phyloP scores from a whole-genome alignment of 1,140 invertebrate genomes.

The Drosophila lini region DNA sequence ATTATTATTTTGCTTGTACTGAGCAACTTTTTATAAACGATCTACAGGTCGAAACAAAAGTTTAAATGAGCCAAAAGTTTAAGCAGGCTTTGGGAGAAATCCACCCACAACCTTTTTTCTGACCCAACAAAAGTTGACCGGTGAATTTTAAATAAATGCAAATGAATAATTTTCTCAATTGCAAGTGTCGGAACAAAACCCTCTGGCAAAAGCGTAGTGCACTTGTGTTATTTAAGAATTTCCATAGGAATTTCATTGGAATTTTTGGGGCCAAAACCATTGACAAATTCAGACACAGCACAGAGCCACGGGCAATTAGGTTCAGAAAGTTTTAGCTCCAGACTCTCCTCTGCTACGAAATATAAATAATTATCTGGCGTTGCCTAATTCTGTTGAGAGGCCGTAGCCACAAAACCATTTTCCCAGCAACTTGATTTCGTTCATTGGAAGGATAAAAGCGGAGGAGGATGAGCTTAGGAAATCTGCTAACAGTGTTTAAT shows the following conservation, averaged over 20 bases:
- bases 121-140: slow-evolving; percentile 1
- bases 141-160: slow-evolving; percentile 25
- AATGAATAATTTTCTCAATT: slow-evolving; percentile 18
- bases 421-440: slow-evolving; percentile 53
- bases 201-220: background rate
- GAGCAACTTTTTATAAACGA: slow-evolving; percentile 26
- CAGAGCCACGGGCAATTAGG: slow-evolving; percentile 54
- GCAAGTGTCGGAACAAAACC: background rate
- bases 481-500: slow-evolving; percentile 69
- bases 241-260: slow-evolving; percentile 5
- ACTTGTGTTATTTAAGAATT: slow-evolving; percentile 13
- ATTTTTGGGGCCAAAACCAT: slow-evolving; percentile 9
- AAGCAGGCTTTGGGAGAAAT: slow-evolving; percentile 9
- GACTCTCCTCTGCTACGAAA: slow-evolving; percentile 13
- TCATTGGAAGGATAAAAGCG: background rate
- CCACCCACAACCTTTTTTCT: slow-evolving; percentile 10
- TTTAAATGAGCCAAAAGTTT: slow-evolving; percentile 31
- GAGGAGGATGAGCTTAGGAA: slow-evolving; percentile 29
- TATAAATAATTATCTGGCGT: slow-evolving; percentile 71
- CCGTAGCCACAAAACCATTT: slow-evolving; percentile 62
- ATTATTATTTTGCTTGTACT: slow-evolving; percentile 62
- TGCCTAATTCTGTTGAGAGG: slow-evolving; percentile 55
- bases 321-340: slow-evolving; percentile 10
- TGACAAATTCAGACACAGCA: slow-evolving; percentile 33
- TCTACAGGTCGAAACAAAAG: slow-evolving; percentile 27